A percentile compares a stretch with the other conserved stretches of the same genome.
Evolutionary conservation across 2,113 vertebrate species (phyloP).

Genomic region (Bucco capensis): DNA sequence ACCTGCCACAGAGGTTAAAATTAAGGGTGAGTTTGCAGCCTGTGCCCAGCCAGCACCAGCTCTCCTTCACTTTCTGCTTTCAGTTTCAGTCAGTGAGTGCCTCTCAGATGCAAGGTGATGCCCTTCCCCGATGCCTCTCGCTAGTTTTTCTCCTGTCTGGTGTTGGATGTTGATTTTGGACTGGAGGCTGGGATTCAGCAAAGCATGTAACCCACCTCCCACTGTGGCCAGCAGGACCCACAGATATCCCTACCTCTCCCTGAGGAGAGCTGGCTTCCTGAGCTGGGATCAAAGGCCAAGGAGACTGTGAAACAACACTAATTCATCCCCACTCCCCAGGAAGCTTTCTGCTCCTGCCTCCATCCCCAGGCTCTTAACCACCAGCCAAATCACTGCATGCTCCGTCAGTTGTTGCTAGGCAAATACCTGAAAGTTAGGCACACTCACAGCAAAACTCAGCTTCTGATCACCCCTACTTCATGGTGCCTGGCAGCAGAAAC

Average conservation of each 20-base stretch:
- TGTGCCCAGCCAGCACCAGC: not conserved
- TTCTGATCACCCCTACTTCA: not conserved
- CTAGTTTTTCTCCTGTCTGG: not conserved
- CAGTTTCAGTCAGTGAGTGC: not conserved
- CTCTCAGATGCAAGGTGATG: not conserved
- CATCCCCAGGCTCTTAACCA: not conserved
- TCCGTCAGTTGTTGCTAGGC: not conserved
- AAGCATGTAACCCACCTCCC: not conserved
- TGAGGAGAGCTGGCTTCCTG: not conserved
- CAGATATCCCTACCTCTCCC: not conserved
- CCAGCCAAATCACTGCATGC: not conserved
- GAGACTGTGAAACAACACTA: not conserved
- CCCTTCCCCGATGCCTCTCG: not conserved
- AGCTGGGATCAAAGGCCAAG: not conserved
- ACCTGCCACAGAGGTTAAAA: not conserved
- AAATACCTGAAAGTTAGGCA: not conserved
- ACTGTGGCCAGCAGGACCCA: not conserved
- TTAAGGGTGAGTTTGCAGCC: accelerated
- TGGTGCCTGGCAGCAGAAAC: not conserved
- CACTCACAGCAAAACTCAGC: not conserved
- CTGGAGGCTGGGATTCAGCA: not conserved
- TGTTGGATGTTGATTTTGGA: not conserved
- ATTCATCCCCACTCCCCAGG: not conserved
- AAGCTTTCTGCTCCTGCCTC: not conserved
- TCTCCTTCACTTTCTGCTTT: slow-evolving; percentile 10